Percentiles rank a stretch among this genome's conserved stretches.
These are phyloP conservation scores for Electrona antarctica DNA, from an alignment of 2,113 vertebrate genomes.

Conservation along the genomic window DNA sequence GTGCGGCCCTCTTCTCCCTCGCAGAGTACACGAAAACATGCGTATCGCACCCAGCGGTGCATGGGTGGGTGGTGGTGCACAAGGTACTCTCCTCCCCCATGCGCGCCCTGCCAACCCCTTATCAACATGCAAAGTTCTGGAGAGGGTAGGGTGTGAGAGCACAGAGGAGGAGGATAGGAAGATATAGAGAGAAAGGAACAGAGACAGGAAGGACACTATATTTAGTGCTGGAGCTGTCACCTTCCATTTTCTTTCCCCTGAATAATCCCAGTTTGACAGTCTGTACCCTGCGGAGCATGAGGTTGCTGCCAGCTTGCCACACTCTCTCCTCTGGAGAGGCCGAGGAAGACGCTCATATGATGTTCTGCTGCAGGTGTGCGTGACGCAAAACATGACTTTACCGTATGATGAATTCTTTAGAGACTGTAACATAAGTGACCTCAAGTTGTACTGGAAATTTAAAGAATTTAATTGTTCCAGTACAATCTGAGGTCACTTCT, in stretches of 20 bases:
- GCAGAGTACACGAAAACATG: slow-evolving; percentile 44
- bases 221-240: slow-evolving; percentile 79
- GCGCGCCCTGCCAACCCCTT: slow-evolving; percentile 48
- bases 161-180: slow-evolving; percentile 51
- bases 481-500: too few relatives aligned
- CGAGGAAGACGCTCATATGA: background rate
- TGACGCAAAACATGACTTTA: slow-evolving; percentile 14
- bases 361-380: slow-evolving; percentile 59
- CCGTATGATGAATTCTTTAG: slow-evolving; percentile 13
- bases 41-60: slow-evolving; percentile 28
- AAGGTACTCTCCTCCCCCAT: slow-evolving; percentile 40
- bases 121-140: slow-evolving; percentile 47
- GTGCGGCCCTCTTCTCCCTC: slow-evolving; percentile 1
- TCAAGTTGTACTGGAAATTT: slow-evolving; percentile 34
- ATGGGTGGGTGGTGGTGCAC: slow-evolving; percentile 19
- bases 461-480: background rate
- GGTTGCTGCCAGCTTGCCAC: slow-evolving; percentile 53
- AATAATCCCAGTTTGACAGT: slow-evolving; percentile 77
- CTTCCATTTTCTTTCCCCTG: slow-evolving; percentile 74
- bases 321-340: too few relatives aligned
- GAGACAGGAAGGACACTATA: slow-evolving; percentile 77
- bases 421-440: background rate
- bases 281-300: slow-evolving; percentile 72
- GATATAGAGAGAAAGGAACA: slow-evolving; percentile 62
- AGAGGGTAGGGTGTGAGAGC: slow-evolving; percentile 46